Conservation (phyloP, 2,888 invertebrate species). For the Machimus rusticus region DNA sequence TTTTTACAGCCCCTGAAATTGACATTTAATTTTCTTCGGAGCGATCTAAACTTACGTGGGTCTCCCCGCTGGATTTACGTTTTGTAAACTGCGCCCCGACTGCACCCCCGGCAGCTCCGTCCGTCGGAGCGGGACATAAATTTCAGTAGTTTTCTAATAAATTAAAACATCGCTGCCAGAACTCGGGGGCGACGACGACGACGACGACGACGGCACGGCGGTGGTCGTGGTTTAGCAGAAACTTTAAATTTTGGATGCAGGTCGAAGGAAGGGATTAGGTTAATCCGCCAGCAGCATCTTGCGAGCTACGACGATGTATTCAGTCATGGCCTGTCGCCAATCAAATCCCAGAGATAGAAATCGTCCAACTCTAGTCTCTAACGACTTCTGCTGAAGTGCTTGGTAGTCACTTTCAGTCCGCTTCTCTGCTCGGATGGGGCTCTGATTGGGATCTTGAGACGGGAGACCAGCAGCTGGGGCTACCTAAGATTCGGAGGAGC, state of each 20-base stretch:
- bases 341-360: background rate
- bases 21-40: constrained; percentile 20
- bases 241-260: background rate
- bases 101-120: background rate
- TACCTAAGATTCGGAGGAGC: background rate
- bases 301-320: background rate
- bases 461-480: background rate
- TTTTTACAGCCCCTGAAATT: background rate
- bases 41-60: background rate
- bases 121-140: background rate
- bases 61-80: background rate
- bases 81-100: background rate
- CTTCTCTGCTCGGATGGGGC: background rate
- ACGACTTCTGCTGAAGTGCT: background rate
- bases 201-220: background rate
- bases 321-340: background rate
- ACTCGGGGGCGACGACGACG: background rate
- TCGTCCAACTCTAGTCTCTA: background rate
- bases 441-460: background rate
- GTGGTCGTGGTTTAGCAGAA: background rate
- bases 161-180: background rate
- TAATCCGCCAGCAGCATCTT: background rate
- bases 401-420: background rate
- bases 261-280: background rate
- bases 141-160: background rate